Evolutionary conservation across 64 coral and sea anemone genomes (phyloP), one percentile per base, ranked within the genome.

Genomic region (Acropora tenuis): DNA sequence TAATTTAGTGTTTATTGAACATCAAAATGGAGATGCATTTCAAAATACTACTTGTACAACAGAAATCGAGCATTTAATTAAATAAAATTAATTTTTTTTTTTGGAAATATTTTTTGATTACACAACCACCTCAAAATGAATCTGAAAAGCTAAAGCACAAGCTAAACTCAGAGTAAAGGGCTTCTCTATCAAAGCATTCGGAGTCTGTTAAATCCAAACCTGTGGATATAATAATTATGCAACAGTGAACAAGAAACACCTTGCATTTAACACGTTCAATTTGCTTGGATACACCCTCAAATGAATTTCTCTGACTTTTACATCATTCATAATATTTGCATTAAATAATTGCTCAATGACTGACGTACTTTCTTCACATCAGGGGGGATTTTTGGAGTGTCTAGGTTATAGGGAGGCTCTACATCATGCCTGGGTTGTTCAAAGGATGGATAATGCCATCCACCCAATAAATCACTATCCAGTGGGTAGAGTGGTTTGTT

Each of bases 331-430:
- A 43, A 75, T 75, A 75, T 75, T 75, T 75, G 7, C 73, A 75
- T 75, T 75, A 75, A 75, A 75, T 75, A 75, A 75, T 75, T 75
- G 73, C 5, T 75, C 73, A 75, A 75, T 75, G 73, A 75, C 73
- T 75, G 73, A 75, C n/a, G 43, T 75, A 75, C 73, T 75, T 75
- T 75, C n/a, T 75, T 75, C 73, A 75, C 73, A 75, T 75, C n/a
- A 75, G 73, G 73, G 73, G 73, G 73, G 73, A 75, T 75, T 75
- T 41, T 41, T 75, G 16, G 41, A 75, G 73, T 75, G 73, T 75
- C 73, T 75, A 0, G 30, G 30, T 30, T 30, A 30, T 30, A 30
- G 30, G 52, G 52, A 55, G 52, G 52, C 52, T 55, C 52, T 55
- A 55, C 47, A 79, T 55, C 48, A 79, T 48, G 77, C 45, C 77